Evolutionary conservation across 2,113 vertebrate species (phyloP), one percentile per base, ranked within the genome.

Genomic region (Microtus richardsoni): DNA sequence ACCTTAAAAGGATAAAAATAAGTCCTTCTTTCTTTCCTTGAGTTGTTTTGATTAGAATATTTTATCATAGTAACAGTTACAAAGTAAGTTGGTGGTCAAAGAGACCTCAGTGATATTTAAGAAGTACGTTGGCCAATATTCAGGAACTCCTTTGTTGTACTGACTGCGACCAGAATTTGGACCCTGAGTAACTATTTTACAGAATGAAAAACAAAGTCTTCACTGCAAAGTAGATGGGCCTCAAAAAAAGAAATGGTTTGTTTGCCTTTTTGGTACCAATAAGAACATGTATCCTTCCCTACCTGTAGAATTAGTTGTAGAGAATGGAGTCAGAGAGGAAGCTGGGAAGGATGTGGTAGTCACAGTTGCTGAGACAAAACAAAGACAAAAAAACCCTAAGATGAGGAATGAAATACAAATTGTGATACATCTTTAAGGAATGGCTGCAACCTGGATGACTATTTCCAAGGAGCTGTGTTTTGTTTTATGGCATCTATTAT

Each of bases 391-490:
- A 73, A n/a, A n/a, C 3, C 17, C 36, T 7, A 60, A 54, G 14
- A 58, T 13, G 19, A 93, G 54, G 26, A 78, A 84, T 86, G 24
- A 74, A 58, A 68, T 41, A 16, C 8, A 33, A 89, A 75, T 8
- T 54, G 21, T 10, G 33, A 16, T 21, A 33, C 0, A 21, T 6
- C 44, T 64, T 24, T 68, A 39, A 39, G 75, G 47, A 33, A 47
- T 12, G 3, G 1, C 2, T 4, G 7, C 28, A 17, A 19, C 16
- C 9, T 12, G 11, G 58, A 28, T 5, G 33, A 21, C 39, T 68
- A 47, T 62, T 49, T 10, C 30, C 5, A 83, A 84, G 79, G 80
- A 68, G 16, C 0, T 62, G 41, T 12, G 26, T 26, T 36, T 80
- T 12, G 58, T 22, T 74, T 30, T 75, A 5, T 26, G 47, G 2